These are phyloP conservation scores for Melangyna quadrimaculata DNA, from an alignment of 2,888 invertebrate species.

Conservation along the genomic window DNA sequence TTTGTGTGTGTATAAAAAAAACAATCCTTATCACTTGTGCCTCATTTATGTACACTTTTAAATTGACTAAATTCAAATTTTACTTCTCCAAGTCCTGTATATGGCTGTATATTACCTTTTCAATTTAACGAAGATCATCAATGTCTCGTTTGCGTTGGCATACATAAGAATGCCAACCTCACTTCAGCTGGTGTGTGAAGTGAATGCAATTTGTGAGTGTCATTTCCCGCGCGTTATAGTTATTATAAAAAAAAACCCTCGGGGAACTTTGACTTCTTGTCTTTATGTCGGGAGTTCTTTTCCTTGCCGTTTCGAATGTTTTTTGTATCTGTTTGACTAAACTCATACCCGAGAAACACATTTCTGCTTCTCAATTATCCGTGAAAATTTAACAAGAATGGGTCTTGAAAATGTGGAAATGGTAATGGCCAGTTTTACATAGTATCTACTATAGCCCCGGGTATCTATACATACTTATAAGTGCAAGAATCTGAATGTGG, in stretches of 20 bases:
- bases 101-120: slow-evolving; percentile 4
- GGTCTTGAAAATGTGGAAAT: slow-evolving; percentile 9
- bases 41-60: slow-evolving; percentile 37
- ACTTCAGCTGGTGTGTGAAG: slow-evolving; percentile 25
- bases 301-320: not conserved
- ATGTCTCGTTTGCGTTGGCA: slow-evolving; percentile 25
- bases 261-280: slow-evolving; percentile 23
- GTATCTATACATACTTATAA: not conserved
- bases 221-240: slow-evolving; percentile 32
- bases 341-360: slow-evolving; percentile 17
- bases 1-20: too few relatives aligned
- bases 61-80: slow-evolving; percentile 51
- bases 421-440: slow-evolving; percentile 5
- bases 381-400: slow-evolving; percentile 68
- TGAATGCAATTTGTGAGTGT: slow-evolving; percentile 60
- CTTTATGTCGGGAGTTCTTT: not conserved
- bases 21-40: slow-evolving; percentile 37
- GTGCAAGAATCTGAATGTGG: slow-evolving; percentile 12
- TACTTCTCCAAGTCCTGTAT: not conserved
- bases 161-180: slow-evolving; percentile 23
- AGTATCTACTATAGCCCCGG: not conserved
- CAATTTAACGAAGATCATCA: slow-evolving; percentile 46
- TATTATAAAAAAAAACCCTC: not conserved
- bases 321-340: not conserved
- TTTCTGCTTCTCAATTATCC: slow-evolving; percentile 63